Conservation (phyloP, 2,113 vertebrate genomes). For the Himantopus leucocephalus region DNA sequence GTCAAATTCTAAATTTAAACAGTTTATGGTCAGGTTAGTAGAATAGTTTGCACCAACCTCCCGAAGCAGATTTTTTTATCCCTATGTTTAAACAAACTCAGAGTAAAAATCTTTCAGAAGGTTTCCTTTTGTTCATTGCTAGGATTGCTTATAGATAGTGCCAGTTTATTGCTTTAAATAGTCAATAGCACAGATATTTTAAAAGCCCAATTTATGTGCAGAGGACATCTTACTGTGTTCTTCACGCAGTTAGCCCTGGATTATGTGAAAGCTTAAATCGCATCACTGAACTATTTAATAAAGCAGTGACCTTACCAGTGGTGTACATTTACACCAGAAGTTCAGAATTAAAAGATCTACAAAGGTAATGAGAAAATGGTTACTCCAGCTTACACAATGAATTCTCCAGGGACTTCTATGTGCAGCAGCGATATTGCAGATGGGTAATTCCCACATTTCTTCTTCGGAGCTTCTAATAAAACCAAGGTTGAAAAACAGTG, state of each 20-base stretch:
- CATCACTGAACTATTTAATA: background rate
- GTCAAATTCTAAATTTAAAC: background rate
- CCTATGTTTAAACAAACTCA: background rate
- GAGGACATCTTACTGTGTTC: background rate
- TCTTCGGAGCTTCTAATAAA: slow-evolving; percentile 41
- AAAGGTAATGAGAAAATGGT: background rate
- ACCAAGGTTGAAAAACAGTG: slow-evolving; percentile 10
- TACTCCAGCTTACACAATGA: background rate
- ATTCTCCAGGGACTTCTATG: background rate
- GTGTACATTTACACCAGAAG: background rate
- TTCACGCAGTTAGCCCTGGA: background rate
- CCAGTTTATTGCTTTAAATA: background rate
- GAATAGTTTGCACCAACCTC: background rate
- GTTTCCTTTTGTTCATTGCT: background rate
- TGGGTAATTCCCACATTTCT: background rate
- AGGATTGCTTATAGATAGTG: background rate
- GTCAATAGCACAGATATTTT: background rate
- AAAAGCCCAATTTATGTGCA: background rate
- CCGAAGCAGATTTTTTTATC: background rate
- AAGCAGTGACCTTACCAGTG: background rate
- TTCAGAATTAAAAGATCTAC: slow-evolving; percentile 6
- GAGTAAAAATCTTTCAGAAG: background rate
- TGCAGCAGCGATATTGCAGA: background rate
- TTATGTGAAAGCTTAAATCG: background rate
- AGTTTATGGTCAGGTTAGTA: background rate